Conservation (phyloP, 2,113 vertebrate species). For the Phalacrocorax pelagicus region DNA sequence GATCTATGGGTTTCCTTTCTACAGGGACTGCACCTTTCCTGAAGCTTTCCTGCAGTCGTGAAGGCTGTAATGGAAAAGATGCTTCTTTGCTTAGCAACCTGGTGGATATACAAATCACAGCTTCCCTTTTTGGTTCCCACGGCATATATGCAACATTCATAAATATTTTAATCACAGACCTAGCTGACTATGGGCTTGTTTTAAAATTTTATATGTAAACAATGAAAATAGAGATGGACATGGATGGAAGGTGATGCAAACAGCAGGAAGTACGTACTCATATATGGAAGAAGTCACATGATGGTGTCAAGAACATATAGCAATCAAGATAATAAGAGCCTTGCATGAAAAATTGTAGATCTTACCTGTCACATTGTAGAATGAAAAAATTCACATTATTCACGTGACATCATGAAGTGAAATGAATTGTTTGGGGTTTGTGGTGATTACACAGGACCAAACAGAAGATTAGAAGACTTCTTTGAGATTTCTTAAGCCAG, state of each 20-base stretch:
- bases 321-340: background rate
- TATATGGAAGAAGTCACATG: background rate
- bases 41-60: background rate
- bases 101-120: background rate
- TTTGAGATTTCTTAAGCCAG: background rate
- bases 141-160: background rate
- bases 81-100: constrained; percentile 6
- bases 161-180: background rate
- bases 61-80: background rate
- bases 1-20: background rate
- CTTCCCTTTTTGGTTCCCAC: background rate
- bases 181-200: background rate
- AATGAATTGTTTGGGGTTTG: background rate
- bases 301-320: background rate
- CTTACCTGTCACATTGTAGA: background rate
- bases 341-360: background rate
- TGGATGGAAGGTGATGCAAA: background rate
- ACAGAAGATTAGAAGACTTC: background rate
- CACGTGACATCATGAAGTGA: background rate
- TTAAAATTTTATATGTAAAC: background rate
- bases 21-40: background rate
- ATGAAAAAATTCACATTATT: background rate
- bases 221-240: background rate
- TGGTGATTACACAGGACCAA: background rate
- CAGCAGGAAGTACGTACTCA: background rate